Evolutionary conservation across 1,140 invertebrate species (phyloP).

Genomic region (Drosophila pseudoobscura): DNA sequence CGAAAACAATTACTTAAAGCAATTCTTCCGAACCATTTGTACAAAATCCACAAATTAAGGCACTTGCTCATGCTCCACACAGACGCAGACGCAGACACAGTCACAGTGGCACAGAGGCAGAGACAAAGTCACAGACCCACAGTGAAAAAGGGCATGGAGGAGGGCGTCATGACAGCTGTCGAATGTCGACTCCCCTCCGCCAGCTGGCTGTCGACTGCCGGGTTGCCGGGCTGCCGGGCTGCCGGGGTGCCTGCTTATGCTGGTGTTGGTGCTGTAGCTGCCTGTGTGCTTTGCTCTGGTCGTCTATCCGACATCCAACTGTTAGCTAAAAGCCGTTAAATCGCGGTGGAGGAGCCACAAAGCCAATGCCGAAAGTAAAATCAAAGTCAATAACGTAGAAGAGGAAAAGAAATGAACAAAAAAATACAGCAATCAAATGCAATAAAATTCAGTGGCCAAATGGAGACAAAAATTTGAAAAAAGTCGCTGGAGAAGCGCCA

Average conservation of each 20-base stretch:
- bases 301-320: constrained; percentile 39
- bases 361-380: constrained; percentile 68
- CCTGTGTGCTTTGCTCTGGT: constrained; percentile 41
- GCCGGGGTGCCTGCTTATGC: not conserved
- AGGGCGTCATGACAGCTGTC: constrained; percentile 52
- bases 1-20: constrained; percentile 78
- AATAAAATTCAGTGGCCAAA: constrained; percentile 52
- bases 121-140: not conserved
- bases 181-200: constrained; percentile 38
- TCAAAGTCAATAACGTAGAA: constrained; percentile 69
- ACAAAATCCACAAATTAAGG: constrained; percentile 78
- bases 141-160: not conserved
- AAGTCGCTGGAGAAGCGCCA: constrained; percentile 1
- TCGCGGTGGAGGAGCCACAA: constrained; percentile 54
- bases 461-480: constrained; percentile 12
- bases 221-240: not conserved
- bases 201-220: not conserved
- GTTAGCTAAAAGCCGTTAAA: constrained; percentile 60
- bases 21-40: constrained; percentile 80
- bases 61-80: constrained; percentile 50
- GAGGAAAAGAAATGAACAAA: constrained; percentile 37
- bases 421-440: constrained; percentile 61
- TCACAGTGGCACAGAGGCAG: constrained; percentile 6
- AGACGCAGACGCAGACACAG: constrained; percentile 14
- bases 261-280: not conserved